phyloP scores from a whole-genome alignment of 1,140 invertebrate genomes.

The Antheraea mylitta region DNA sequence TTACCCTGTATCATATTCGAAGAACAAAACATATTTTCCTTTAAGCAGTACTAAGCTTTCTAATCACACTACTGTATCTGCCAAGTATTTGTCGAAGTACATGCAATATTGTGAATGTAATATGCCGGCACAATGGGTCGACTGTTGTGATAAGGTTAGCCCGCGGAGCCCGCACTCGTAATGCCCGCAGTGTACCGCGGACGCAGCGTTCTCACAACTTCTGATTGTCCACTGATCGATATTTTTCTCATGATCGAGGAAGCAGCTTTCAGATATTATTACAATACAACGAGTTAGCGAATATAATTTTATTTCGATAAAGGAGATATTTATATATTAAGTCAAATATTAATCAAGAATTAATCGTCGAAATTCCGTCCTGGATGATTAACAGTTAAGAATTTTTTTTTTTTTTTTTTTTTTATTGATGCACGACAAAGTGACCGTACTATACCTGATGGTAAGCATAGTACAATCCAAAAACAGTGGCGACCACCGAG shows the following conservation, averaged over 20 bases:
- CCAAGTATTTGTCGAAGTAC: slow-evolving; percentile 49
- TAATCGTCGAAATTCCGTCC: slow-evolving; percentile 32
- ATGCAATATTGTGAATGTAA: slow-evolving; percentile 61
- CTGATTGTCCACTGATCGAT: slow-evolving; percentile 47
- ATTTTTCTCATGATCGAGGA: slow-evolving; percentile 53
- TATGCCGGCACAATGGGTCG: slow-evolving; percentile 51
- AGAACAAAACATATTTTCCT: slow-evolving; percentile 16
- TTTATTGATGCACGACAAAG: too few species aligned
- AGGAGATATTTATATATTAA: too few species aligned
- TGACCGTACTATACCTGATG: too few species aligned
- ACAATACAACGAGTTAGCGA: not conserved
- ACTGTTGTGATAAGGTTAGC: slow-evolving; percentile 43
- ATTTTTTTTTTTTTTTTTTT: too few species aligned
- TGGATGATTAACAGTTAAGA: too few species aligned
- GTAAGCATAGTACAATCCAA: too few species aligned
- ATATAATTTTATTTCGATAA: not conserved
- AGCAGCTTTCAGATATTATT: not conserved
- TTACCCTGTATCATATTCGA: not conserved
- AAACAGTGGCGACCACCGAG: too few species aligned
- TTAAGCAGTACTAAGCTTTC: slow-evolving; percentile 39
- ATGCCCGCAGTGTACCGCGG: slow-evolving; percentile 28
- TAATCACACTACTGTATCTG: slow-evolving; percentile 58
- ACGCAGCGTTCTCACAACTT: slow-evolving; percentile 18
- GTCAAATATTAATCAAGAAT: slow-evolving; percentile 26
- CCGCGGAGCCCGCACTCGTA: slow-evolving; percentile 17